Evolutionary conservation across 2,888 invertebrate genomes (phyloP).

Genomic region (Limnephilus rhombicus): DNA sequence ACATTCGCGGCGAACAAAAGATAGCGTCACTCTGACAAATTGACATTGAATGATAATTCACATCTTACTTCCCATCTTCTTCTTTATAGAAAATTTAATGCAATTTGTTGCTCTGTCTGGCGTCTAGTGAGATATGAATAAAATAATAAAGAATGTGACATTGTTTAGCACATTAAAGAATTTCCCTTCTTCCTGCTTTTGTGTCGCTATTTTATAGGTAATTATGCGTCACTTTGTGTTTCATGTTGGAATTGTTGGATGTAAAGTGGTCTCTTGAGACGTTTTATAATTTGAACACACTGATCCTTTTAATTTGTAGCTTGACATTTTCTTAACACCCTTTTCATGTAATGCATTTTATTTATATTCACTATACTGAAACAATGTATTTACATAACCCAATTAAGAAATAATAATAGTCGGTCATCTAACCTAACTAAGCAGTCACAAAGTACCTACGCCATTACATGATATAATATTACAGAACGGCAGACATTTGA

Average conservation of each 20-base stretch:
- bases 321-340: background rate
- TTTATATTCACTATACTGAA: too few species aligned
- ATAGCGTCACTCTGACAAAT: background rate
- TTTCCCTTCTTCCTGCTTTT: background rate
- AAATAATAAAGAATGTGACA: background rate
- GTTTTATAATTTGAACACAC: background rate
- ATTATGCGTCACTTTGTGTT: background rate
- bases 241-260: background rate
- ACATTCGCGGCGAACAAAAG: background rate
- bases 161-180: background rate
- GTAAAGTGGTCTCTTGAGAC: background rate
- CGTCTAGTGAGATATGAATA: background rate
- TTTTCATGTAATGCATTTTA: background rate
- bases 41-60: background rate
- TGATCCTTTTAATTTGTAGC: background rate
- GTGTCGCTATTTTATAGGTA: background rate
- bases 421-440: background rate
- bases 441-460: background rate
- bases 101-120: background rate
- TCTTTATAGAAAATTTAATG: background rate
- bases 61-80: background rate
- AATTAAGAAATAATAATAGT: too few species aligned
- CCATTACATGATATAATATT: background rate
- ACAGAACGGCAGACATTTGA: too few species aligned
- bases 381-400: background rate